Evolutionary conservation across 2,888 invertebrate species (phyloP).

Genomic region (Tipula helvola): DNA sequence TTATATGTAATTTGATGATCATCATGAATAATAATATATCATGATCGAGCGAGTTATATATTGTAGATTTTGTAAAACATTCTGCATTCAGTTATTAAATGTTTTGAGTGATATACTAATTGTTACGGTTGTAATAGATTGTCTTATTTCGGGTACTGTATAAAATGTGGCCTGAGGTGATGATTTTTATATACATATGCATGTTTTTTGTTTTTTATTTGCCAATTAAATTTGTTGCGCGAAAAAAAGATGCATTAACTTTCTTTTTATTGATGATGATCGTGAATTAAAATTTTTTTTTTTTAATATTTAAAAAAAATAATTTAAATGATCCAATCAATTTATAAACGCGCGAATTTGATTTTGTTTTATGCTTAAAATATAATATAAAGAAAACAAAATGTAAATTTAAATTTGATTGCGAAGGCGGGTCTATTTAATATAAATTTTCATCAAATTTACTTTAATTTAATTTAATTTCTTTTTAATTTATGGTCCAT

Average conservation of each 20-base stretch:
- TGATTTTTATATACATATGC: neutral
- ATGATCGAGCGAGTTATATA: too few species aligned
- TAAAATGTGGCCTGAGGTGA: neutral
- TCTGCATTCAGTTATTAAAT: neutral
- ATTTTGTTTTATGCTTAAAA: neutral
- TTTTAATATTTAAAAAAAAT: neutral
- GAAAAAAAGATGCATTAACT: neutral
- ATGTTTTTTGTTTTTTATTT: neutral
- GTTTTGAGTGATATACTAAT: neutral
- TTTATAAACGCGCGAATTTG: neutral
- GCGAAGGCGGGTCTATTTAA: neutral
- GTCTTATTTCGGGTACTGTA: neutral
- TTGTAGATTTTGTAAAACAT: too few species aligned
- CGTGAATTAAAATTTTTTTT: neutral
- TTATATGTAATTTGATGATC: neutral
- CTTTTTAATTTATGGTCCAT: neutral
- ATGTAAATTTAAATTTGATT: neutral
- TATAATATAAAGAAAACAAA: neutral
- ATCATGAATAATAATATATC: neutral
- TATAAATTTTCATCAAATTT: neutral
- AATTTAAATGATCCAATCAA: conserved; percentile 4
- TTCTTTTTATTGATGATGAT: neutral
- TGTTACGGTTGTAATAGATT: neutral
- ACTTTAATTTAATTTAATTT: neutral
- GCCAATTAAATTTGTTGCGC: neutral